Conservation (phyloP, 2,113 vertebrate species). For the Desmodus rotundus region DNA sequence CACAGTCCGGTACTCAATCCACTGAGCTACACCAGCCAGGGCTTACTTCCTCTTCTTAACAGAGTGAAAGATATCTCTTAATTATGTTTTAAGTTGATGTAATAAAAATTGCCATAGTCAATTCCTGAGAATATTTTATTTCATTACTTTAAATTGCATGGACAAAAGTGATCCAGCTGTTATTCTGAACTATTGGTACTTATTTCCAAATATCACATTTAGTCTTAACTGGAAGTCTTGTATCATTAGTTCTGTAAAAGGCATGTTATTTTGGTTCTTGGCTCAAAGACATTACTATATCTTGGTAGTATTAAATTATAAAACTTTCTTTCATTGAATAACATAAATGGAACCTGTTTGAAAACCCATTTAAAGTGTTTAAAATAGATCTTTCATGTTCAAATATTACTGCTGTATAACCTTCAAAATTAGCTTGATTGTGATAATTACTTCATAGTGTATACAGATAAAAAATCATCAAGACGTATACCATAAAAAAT, state of each 20-base stretch:
- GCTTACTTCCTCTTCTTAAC: not conserved
- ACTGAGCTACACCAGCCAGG: too few relatives aligned
- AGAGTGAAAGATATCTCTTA: not conserved
- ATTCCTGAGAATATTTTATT: slow-evolving; percentile 5
- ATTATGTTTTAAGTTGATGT: not conserved
- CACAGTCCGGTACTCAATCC: too few relatives aligned
- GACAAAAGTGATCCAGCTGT: not conserved
- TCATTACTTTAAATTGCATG: slow-evolving; percentile 16
- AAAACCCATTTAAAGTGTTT: slow-evolving; percentile 6
- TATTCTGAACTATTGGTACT: not conserved
- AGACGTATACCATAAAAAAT: not conserved
- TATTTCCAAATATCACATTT: slow-evolving; percentile 7
- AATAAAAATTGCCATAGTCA: not conserved
- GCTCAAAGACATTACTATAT: not conserved
- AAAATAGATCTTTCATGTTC: not conserved
- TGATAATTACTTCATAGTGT: not conserved
- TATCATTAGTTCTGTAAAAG: not conserved
- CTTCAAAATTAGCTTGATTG: not conserved
- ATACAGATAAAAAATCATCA: not conserved
- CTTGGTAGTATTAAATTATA: not conserved
- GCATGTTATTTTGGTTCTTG: not conserved
- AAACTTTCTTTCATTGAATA: not conserved
- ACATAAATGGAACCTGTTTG: not conserved
- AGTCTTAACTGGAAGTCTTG: not conserved
- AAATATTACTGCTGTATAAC: not conserved